Base-by-base conservation (phyloP, 2,113 vertebrate genomes). In the Trematomus loennbergii region DNA sequence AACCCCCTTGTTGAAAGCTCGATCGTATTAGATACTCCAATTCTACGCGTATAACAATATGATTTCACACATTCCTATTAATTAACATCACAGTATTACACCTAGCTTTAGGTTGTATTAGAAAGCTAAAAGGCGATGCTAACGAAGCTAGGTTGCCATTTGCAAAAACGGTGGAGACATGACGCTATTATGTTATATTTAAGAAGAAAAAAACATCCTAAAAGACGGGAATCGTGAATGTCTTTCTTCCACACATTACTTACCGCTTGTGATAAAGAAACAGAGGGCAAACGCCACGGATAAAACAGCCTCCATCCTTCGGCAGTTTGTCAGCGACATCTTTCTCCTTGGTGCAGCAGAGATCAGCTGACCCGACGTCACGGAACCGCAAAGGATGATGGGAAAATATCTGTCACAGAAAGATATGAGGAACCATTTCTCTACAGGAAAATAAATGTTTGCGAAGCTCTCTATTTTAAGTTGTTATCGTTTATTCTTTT, bases 321-420 rank as follows among this genome's bases (percentile, higher is more conserved):
- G 5, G 0, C 48, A 70, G 79, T 15, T 71, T 33, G 65, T 78
- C 81, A 72, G 64, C 83, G 88, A 87, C 87, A 89, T 92, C 74
- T 87, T 89, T 71, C 81, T 87, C 59, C 76, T 77, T 62, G 43
- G 16, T 17, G 40, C 20, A 55, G 79, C 77, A 49, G 48, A 4
- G 64, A 78, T 93, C 93, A 93, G 72, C 79, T 94, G 92, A 94
- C 87, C 52, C 9, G 49, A 75, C 57, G 83, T 82, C 83, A 83
- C 63, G 11, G 0, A 6, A 6, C 73, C 8, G 78, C 73, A 72
- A 50, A 20, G 65, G 0, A 29, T 17, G 12, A 68, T 29, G 82
- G 70, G 49, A 75, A 1, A 12, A 22, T 2, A 20, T 12, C 53
- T n/a, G 68, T 48, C 53, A 18, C 59, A 9, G 8, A 17, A 6